These are phyloP conservation scores for Bombus consobrinus DNA, from an alignment of 1,140 invertebrate species.

Conservation along the genomic window DNA sequence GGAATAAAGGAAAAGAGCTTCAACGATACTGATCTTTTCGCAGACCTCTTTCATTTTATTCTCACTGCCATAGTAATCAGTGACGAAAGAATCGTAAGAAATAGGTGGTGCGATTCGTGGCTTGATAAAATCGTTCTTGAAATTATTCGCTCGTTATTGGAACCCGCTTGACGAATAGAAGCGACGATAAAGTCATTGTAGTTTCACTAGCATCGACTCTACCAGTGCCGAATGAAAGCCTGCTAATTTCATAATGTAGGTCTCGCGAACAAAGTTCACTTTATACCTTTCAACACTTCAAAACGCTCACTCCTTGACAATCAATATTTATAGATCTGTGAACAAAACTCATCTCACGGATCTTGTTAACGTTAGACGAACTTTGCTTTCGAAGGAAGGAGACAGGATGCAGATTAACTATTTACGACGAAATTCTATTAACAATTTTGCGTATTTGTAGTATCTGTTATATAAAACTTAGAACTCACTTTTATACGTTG, in stretches of 20 bases:
- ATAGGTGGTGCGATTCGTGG: no score
- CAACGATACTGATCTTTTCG: slow-evolving; percentile 64
- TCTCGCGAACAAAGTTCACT: neutral
- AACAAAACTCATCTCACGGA: neutral
- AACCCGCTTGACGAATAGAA: neutral
- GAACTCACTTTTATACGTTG: no score
- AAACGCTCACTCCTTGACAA: neutral
- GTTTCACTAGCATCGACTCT: neutral
- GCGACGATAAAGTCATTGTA: slow-evolving; percentile 34
- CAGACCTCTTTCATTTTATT: slow-evolving; percentile 32
- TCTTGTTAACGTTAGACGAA: neutral
- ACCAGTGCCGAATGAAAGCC: neutral
- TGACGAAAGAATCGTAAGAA: neutral
- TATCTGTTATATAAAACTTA: no score
- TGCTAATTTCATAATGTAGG: neutral
- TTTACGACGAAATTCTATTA: no score
- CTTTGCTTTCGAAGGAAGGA: neutral
- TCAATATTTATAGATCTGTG: neutral
- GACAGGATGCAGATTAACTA: no score
- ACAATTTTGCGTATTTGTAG: no score
- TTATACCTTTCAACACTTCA: slow-evolving; percentile 6
- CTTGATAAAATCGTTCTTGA: neutral
- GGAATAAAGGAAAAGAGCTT: slow-evolving; percentile 33
- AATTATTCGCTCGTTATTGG: slow-evolving; percentile 7
- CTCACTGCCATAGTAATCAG: neutral